Conservation (phyloP, 2,113 vertebrate species). For the Azemiops feae region DNA sequence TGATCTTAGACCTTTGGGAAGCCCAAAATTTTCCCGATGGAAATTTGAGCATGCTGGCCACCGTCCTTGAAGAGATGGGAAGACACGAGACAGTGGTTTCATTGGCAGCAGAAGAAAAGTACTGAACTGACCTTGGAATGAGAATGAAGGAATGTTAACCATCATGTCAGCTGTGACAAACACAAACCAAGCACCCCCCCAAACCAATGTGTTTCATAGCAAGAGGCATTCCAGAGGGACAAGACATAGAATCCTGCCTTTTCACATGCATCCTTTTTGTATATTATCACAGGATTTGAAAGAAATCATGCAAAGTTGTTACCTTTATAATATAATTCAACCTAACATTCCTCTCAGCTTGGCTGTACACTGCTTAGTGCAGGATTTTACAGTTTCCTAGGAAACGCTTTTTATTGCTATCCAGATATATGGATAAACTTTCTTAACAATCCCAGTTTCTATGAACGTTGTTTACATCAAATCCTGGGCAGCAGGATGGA, state of each 20-base stretch:
- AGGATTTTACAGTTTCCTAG: constrained; percentile 96
- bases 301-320: constrained; percentile 71
- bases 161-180: constrained; percentile 37
- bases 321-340: constrained; percentile 74
- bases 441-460: constrained; percentile 83
- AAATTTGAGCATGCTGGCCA: constrained; percentile 88
- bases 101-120: constrained; percentile 81
- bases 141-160: constrained; percentile 48
- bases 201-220: constrained; percentile 62
- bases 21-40: constrained; percentile 94
- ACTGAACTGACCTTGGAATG: constrained; percentile 67
- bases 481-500: constrained; percentile 78
- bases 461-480: constrained; percentile 80
- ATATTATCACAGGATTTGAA: constrained; percentile 68
- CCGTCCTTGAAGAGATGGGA: constrained; percentile 94
- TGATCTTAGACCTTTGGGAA: constrained; percentile 96
- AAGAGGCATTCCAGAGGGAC: constrained; percentile 55
- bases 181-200: constrained; percentile 58
- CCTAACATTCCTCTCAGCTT: constrained; percentile 78
- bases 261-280: constrained; percentile 58
- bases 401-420: constrained; percentile 93
- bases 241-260: constrained; percentile 49
- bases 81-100: constrained; percentile 84
- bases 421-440: constrained; percentile 91
- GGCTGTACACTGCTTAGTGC: constrained; percentile 87